A percentile compares a stretch with the other conserved stretches of the same genome.
These are phyloP conservation scores for Gallinago nigripennis DNA, from an alignment of 2,797 vertebrate species.

Conservation along the genomic window DNA sequence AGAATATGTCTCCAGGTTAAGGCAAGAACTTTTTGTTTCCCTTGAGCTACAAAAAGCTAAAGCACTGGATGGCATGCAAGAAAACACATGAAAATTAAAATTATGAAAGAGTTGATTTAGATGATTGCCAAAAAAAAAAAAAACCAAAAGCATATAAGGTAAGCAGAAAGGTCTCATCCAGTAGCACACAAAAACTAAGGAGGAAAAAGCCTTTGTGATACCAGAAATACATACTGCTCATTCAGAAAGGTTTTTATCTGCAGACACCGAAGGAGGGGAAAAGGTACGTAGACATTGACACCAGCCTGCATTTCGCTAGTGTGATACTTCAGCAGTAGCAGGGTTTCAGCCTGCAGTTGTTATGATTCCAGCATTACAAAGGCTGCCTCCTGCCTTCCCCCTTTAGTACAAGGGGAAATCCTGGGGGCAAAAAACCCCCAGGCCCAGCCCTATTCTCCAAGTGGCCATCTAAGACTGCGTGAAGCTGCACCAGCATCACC, in stretches of 20 bases:
- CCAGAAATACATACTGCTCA: background rate
- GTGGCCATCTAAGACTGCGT: rapidly evolving
- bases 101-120: background rate
- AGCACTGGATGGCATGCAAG: rapidly evolving
- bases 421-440: background rate
- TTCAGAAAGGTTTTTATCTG: background rate
- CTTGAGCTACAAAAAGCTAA: background rate
- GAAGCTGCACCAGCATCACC: rapidly evolving
- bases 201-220: background rate
- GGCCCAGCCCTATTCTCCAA: background rate
- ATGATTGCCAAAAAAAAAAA: background rate
- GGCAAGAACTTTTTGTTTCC: background rate
- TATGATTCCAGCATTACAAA: background rate
- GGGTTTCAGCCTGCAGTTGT: background rate
- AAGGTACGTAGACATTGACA: rapidly evolving
- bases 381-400: background rate
- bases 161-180: background rate
- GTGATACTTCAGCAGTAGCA: background rate
- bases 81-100: background rate
- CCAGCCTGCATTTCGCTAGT: rapidly evolving
- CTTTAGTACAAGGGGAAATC: background rate
- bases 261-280: background rate
- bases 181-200: background rate
- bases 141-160: background rate
- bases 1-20: background rate